A percentile compares a stretch with the other conserved stretches of the same genome.
Conservation (phyloP, 2,797 vertebrate species). For the Semaprochilodus insignis region DNA sequence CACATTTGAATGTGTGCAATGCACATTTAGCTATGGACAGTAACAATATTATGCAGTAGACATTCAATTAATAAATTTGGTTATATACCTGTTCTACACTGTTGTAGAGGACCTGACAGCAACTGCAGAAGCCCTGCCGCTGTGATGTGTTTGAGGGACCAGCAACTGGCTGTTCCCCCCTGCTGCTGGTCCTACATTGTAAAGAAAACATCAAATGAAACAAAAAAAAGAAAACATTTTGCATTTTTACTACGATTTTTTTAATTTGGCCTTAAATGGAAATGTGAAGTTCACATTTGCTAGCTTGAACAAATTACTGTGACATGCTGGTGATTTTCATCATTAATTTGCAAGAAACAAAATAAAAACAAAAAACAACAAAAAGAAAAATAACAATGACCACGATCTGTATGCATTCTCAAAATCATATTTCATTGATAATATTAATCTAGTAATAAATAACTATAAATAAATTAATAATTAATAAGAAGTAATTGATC, state of each 20-base stretch:
- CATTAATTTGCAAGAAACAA: neutral
- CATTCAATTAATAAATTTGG: neutral
- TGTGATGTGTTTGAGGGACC: conserved; percentile 73
- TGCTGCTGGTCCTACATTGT: conserved; percentile 68
- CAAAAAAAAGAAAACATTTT: too few relatives aligned
- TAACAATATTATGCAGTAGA: neutral
- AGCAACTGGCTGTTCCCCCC: conserved; percentile 68
- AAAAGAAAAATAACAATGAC: neutral
- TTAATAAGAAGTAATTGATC: neutral
- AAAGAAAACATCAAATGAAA: conserved; percentile 32
- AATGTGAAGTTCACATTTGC: neutral
- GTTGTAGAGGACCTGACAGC: conserved; percentile 87
- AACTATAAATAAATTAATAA: neutral
- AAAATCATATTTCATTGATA: too few relatives aligned
- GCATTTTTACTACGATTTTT: neutral
- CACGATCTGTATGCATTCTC: too few relatives aligned
- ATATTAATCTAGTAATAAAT: neutral
- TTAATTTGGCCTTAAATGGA: neutral
- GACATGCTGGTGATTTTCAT: neutral
- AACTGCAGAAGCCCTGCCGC: conserved; percentile 91
- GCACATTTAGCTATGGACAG: neutral
- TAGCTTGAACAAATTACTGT: neutral
- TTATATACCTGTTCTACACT: conserved; percentile 87
- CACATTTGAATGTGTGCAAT: neutral
- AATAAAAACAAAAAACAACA: neutral